Evolutionary conservation across 2,113 vertebrate species (phyloP).

Genomic region (Amia ocellicauda): DNA sequence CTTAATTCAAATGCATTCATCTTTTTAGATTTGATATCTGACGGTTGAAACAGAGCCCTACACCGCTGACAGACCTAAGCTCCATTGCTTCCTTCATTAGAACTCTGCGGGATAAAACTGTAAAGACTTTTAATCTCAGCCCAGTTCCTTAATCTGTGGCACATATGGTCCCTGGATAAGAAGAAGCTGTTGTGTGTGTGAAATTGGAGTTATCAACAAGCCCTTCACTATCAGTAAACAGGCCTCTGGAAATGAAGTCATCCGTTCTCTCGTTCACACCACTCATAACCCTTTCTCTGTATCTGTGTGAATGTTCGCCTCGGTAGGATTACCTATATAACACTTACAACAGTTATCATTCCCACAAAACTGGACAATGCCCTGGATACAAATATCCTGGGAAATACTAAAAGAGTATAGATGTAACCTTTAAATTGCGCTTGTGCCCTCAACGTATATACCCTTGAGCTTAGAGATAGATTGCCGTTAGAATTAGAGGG

Average conservation of each 20-base stretch:
- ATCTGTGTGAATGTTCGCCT: too few relatives aligned
- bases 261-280: conserved; percentile 23
- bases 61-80: conserved; percentile 31
- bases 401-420: too few relatives aligned
- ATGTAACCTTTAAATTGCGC: too few relatives aligned
- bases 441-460: too few relatives aligned
- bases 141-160: conserved; percentile 50
- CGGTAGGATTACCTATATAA: too few relatives aligned
- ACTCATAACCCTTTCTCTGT: conserved; percentile 9
- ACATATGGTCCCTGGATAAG: conserved; percentile 56
- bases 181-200: conserved; percentile 25
- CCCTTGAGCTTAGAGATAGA: too few relatives aligned
- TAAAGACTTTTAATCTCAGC: conserved; percentile 51
- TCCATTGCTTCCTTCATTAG: conserved; percentile 40
- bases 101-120: conserved; percentile 19
- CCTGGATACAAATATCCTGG: too few relatives aligned
- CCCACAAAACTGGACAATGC: too few relatives aligned
- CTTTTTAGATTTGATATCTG: conserved; percentile 22
- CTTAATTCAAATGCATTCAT: conserved; percentile 26
- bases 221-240: conserved; percentile 25
- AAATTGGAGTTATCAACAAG: conserved; percentile 30
- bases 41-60: conserved; percentile 22
- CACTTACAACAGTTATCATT: too few relatives aligned
- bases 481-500: too few relatives aligned
- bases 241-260: conserved; percentile 8